Evolutionary conservation across 2,113 vertebrate species (phyloP), one percentile per base, ranked within the genome.

Genomic region (Chionis minor): DNA sequence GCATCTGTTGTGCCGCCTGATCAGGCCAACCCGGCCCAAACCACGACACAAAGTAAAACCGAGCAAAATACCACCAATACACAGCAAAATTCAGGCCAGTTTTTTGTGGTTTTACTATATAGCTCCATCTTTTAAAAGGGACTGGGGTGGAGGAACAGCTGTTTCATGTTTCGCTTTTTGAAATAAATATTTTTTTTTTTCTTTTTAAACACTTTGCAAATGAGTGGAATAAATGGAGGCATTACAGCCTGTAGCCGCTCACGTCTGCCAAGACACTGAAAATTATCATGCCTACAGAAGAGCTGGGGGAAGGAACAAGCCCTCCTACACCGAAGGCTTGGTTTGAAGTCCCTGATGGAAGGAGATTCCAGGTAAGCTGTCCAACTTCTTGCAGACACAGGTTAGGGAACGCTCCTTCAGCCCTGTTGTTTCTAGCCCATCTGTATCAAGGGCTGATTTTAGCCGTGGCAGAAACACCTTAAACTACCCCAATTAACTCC

Each of bases 91-190:
- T 35, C 42, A 40, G 35, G n/a, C 16, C 28, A 40, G 32, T 14
- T 58, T 47, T 47, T 20, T n/a, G 11, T 28, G 10, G 33, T 62
- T 66, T 66, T 58, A 24, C 14, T 19, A 3, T 22, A 8, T 21
- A 30, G 9, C 55, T 59, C 28, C 32, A 69, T 17, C 42, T 51
- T 59, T 33, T 38, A 15, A 55, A 40, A 47, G 23, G 17, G 23
- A 32, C 6, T 42, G 12, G 19, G 45, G 71, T 0, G 0, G 13
- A 14, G 9, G 32, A 32, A 15, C 12, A 35, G 47, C 14, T 47
- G 40, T 6, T 88, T 49, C 49, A 63, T 12, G n/a, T 38, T 72
- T 66, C 6, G 0, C 47, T 38, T 79, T 85, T 38, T 51, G n/a
- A 83, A 91, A 49, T 49, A 61, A 69, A 0, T 40, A 23, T 4